Evolutionary conservation across 2,113 vertebrate species (phyloP).

Genomic region (Apeltes quadracus): DNA sequence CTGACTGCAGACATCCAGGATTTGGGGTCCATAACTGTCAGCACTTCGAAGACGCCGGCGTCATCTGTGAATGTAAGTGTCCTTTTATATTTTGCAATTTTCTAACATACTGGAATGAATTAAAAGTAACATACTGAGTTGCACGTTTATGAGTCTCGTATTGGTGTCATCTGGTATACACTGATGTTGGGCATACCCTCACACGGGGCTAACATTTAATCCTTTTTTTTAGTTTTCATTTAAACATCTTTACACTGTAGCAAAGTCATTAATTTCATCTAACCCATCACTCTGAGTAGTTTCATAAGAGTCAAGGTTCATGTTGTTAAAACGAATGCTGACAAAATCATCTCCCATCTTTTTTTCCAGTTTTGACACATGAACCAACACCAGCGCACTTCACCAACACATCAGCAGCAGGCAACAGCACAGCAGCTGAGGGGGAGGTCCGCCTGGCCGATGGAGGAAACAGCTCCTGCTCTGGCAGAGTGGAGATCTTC

Average conservation of each 20-base stretch:
- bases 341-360: no score
- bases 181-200: neutral
- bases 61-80: constrained; percentile 41
- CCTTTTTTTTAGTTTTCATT: no score
- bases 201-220: no score
- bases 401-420: neutral
- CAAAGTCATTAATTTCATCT: no score
- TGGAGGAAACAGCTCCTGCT: constrained; percentile 49
- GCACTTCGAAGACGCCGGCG: constrained; percentile 28
- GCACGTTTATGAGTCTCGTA: neutral
- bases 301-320: no score
- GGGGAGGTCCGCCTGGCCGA: constrained; percentile 50
- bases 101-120: neutral
- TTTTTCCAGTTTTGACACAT: no score
- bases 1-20: constrained; percentile 42
- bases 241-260: no score
- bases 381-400: no score
- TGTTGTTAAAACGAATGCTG: no score
- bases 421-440: constrained; percentile 19
- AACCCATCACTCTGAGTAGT: no score
- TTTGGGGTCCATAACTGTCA: constrained; percentile 51
- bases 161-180: neutral
- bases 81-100: neutral
- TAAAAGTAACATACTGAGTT: neutral
- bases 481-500: constrained; percentile 66